Base-by-base conservation (phyloP, 2,797 vertebrate species). In the Cyprinodon diabolis region DNA sequence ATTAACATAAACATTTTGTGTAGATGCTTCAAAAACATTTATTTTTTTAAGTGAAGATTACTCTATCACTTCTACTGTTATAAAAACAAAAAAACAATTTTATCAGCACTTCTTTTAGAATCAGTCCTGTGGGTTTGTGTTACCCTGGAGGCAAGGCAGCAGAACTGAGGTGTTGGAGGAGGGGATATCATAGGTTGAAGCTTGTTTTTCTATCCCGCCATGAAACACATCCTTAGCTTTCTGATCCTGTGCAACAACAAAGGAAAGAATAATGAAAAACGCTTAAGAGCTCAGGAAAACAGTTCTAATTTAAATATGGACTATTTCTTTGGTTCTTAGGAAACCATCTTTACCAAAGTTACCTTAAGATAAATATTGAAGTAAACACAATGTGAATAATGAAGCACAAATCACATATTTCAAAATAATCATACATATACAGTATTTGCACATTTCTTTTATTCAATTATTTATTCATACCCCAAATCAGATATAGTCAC, bases 181-280 rank as follows among this genome's bases (percentile, higher is more conserved):
- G 49, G 95, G 96, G 90, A 97, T 94, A 85, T 97, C 96, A 1
- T 97, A 96, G 0, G 95, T 95, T 5, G 95, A 96, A 2, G 96
- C 96, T 80, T 96, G 96, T 80, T 96, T 95, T 78, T 96, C 95
- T 85, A 96, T 95, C 89, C 96, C 95, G 85, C 94, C 96, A 63
- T 96, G 95, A 92, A 97, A 96, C 86, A 97, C 92, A 84, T 96
- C 96, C 90, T 96, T 96, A 40, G 95, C 94, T 84, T 96, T 96
- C 90, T 97, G 96, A 87, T 96, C 95, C 96, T 97, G 90, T 51
- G 79, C 80, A 70, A 14, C 90, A 43, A 17, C 68, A 23, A 67
- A 11, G 40, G 35, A 70, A 25, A 68, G 30, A 30, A 65, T 4
- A 58, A 9, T 60, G 43, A 45, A 54, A 1, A 43, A 3, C 3